Base-by-base conservation (phyloP, 2,797 vertebrate species). In the Coregonus suidteri region DNA sequence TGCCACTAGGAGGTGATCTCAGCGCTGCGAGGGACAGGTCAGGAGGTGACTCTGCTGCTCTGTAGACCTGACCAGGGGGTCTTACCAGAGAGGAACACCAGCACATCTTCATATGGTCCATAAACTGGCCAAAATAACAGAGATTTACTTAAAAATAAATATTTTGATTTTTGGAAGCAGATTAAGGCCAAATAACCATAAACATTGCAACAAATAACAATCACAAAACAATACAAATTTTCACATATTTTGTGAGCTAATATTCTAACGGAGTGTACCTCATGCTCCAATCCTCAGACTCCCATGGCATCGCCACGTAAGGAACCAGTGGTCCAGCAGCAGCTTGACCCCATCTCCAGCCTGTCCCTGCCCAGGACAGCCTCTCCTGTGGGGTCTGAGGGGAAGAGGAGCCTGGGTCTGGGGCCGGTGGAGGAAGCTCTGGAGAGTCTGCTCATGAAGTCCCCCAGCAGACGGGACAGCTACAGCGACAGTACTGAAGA, bases 401-500 rank as follows among this genome's bases (percentile, higher is more conserved):
- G 67, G 74, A 88, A 77, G 85, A 73, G 64, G 84, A 80, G 20
- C 82, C 81, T 70, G 1, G 84, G 81, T 1, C 5, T 18, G 1
- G 64, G 64, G 1, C 4, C 74, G 0, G 91, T 94, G 80, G 93
- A 94, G 71, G 91, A 94, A 0, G 93, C 89, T 13, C 88, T 95
- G 83, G 95, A 94, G 80, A 89, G 94, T 66, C 85, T 95, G 75
- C 90, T 89, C 15, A 81, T 92, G 47, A 95, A 93, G 78, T 95
- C 92, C 14, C 94, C 95, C 0, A 94, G 91, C 53, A 93, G 94
- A 71, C 94, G 95, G 76, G 95, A 95, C 84, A 98, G 97, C 88
- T 97, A 97, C 86, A 98, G 97, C 6, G 97, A 98, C 90, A 98
- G 96, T 90, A 98, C 96, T 0, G 94, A 95, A 4, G 93, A 90